Base-by-base conservation (phyloP, 2,888 invertebrate genomes). In the Seladonia tumulorum region DNA sequence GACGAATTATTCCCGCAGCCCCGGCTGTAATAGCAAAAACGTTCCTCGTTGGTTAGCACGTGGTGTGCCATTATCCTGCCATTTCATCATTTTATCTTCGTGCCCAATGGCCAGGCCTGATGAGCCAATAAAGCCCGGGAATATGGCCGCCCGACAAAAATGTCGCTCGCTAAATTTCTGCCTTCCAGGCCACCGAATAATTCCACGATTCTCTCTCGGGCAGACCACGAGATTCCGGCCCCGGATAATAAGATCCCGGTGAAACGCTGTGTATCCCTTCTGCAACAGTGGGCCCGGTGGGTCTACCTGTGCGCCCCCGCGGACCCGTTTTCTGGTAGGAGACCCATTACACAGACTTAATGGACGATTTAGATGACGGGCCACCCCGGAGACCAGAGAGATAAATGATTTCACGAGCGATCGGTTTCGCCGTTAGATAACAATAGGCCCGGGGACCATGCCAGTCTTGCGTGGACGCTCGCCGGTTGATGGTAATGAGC, bases 11-110 rank as follows among this genome's bases (percentile, higher is more conserved):
- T 53, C 82, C 78, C 82, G 79, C 72, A 79, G 77, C 74, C 39
- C 66, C 60, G 42, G 53, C 45, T 16, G 83, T 80, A 86, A 87
- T 90, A 81, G 84, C 81, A 87, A 86, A 90, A 90, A 86, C 68
- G 66, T 74, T 71, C 66, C 70, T 89, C 77, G 83, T 79, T 83
- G 87, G 82, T 85, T 87, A 35, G 82, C 83, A 80, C 88, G 75
- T 73, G 83, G 84, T 80, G 53, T 90, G 85, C 88, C 90, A 90
- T 90, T 90, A 90, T 89, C 90, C 90, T 81, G 86, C 88, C 88
- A 87, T 90, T 90, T 88, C 90, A 73, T 88, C 83, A 85, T 87
- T 90, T 90, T 88, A 90, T 87, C 87, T 89, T 81, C 86, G 83
- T 80, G 73, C 79, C 72, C 83, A 80, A 85, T 76, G 85, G 68